Conservation (phyloP, 1,140 invertebrate species). For the Sycophaga agraensis region DNA sequence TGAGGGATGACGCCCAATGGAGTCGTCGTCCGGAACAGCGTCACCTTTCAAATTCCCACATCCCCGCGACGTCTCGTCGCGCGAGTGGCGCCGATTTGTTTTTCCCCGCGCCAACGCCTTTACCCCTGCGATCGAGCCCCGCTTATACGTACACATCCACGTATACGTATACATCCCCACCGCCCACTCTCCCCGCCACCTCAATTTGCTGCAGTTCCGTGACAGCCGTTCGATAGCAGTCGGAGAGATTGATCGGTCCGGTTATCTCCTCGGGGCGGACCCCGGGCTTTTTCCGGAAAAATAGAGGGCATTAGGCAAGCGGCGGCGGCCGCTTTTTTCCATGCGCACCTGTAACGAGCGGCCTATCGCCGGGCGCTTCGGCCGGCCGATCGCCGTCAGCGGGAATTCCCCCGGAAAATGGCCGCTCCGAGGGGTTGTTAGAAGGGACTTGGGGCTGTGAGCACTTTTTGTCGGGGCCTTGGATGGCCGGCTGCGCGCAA, state of each 20-base stretch:
- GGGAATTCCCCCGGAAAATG: conserved; percentile 7
- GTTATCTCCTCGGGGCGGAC: conserved; percentile 19
- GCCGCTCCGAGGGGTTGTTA: no score
- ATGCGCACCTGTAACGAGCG: not conserved
- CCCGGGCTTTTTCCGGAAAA: conserved; percentile 17
- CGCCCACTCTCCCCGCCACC: not conserved
- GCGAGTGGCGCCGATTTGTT: no score
- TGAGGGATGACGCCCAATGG: no score
- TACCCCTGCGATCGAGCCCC: no score
- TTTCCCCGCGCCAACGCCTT: no score
- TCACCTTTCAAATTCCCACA: no score
- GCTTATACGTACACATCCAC: not conserved
- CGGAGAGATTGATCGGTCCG: conserved; percentile 31
- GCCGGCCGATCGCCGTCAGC: not conserved
- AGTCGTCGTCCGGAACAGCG: no score
- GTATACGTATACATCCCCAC: no score
- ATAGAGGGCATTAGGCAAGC: conserved; percentile 31
- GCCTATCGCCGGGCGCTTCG: not conserved
- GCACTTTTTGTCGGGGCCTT: no score
- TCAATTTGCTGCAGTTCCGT: conserved; percentile 28
- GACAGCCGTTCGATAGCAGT: conserved; percentile 32
- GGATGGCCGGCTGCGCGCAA: no score
- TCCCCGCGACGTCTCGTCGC: no score
- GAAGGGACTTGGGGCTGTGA: no score
- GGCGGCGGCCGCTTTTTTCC: conserved; percentile 7